A percentile compares a stretch with the other conserved stretches of the same genome.
Conservation (phyloP, 1,140 invertebrate genomes). For the Drosophila kanapiae region DNA sequence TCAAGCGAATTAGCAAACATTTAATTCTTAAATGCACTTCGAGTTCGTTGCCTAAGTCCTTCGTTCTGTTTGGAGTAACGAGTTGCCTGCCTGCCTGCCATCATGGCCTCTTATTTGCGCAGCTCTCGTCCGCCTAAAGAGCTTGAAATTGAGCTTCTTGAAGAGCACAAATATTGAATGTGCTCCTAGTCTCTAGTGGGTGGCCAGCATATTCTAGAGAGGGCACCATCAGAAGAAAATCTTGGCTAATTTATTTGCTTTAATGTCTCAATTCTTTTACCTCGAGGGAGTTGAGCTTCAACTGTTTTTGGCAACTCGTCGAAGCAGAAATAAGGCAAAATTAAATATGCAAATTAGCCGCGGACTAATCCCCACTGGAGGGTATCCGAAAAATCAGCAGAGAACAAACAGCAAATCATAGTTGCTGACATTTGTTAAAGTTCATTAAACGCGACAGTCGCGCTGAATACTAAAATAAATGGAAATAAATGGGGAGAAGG, state of each 20-base stretch:
- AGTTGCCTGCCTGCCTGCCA: constrained; percentile 25
- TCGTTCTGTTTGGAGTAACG: constrained; percentile 47
- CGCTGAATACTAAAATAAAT: constrained; percentile 38
- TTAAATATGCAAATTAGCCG: constrained; percentile 75
- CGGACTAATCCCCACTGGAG: constrained; percentile 40
- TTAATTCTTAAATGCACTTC: constrained; percentile 67
- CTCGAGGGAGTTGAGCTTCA: neutral
- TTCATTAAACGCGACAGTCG: constrained; percentile 74
- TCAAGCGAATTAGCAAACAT: constrained; percentile 79
- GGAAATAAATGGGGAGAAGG: constrained; percentile 2
- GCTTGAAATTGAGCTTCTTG: constrained; percentile 69
- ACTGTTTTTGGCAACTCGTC: constrained; percentile 14
- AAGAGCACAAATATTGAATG: constrained; percentile 50
- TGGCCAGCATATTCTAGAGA: constrained; percentile 8
- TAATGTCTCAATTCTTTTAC: constrained; percentile 14
- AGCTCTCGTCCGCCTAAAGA: constrained; percentile 48
- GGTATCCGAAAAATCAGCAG: constrained; percentile 13
- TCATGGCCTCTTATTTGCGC: constrained; percentile 32
- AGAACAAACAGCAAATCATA: constrained; percentile 62
- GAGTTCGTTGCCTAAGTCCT: constrained; percentile 78
- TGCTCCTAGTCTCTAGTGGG: constrained; percentile 35
- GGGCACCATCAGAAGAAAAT: neutral
- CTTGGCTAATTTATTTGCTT: constrained; percentile 36
- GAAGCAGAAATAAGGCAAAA: constrained; percentile 49
- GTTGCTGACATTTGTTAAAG: constrained; percentile 71